Evolutionary conservation across 1,140 invertebrate species (phyloP).

Genomic region (Maconellicoccus hirsutus): DNA sequence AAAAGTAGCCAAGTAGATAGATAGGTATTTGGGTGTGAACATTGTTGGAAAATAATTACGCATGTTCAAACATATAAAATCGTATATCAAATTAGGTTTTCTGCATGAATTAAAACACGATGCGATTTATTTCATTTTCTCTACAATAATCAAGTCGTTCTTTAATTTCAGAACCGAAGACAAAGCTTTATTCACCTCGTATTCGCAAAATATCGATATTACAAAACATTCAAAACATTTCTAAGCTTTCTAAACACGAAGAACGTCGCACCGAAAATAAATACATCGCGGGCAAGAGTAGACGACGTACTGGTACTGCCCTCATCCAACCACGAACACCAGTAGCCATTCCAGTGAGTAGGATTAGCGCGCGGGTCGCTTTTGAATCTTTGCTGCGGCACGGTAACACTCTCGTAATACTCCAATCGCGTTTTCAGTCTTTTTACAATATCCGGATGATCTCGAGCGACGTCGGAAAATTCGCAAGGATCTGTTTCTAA

Average conservation of each 20-base stretch:
- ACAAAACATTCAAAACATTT: neutral
- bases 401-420: slow-evolving; percentile 32
- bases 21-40: too few relatives aligned
- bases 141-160: too few relatives aligned
- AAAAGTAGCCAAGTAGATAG: too few relatives aligned
- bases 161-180: too few relatives aligned
- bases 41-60: too few relatives aligned
- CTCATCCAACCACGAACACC: slow-evolving; percentile 35
- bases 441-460: slow-evolving; percentile 34
- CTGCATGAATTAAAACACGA: too few relatives aligned
- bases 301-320: neutral
- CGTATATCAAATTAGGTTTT: too few relatives aligned
- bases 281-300: neutral
- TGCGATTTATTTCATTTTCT: too few relatives aligned
- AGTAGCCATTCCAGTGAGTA: slow-evolving; percentile 35
- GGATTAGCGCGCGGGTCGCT: slow-evolving; percentile 37
- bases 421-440: slow-evolving; percentile 33
- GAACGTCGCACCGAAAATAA: neutral
- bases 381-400: slow-evolving; percentile 30
- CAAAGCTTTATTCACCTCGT: too few relatives aligned
- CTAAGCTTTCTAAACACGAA: neutral
- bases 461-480: slow-evolving; percentile 41
- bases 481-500: slow-evolving; percentile 53
- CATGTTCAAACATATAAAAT: too few relatives aligned
- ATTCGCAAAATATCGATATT: too few relatives aligned